Evolutionary conservation across 2,888 invertebrate genomes (phyloP).

Genomic region (Vandiemenella viatica): DNA sequence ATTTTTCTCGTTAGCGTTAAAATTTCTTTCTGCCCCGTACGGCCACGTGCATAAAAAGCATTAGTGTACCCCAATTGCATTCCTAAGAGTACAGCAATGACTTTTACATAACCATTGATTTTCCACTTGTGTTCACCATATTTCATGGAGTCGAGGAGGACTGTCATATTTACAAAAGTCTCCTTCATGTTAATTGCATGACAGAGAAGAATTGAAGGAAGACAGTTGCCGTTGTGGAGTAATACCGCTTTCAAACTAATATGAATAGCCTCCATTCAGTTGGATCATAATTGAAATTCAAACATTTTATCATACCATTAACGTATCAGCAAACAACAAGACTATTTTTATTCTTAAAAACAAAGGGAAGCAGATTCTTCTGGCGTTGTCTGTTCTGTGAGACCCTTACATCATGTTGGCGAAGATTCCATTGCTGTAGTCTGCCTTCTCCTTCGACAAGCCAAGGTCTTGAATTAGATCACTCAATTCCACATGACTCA

Average conservation of each 20-base stretch:
- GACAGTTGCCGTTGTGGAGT: background rate
- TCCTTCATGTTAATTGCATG: too few species aligned
- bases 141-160: background rate
- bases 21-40: too few species aligned
- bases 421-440: background rate
- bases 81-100: background rate
- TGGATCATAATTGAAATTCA: background rate
- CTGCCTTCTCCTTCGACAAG: background rate
- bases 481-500: constrained; percentile 5
- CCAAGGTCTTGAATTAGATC: background rate
- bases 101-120: too few species aligned
- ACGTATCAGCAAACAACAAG: background rate
- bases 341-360: background rate
- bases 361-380: background rate
- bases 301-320: background rate
- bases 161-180: background rate
- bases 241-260: background rate
- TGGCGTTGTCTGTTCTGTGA: background rate
- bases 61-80: too few species aligned
- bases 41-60: too few species aligned
- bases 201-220: background rate
- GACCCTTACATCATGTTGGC: background rate
- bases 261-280: background rate
- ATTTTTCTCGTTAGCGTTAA: too few species aligned
- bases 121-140: background rate